phyloP scores from a whole-genome alignment of 1,140 invertebrate species.

The Parasteatoda tepidariorum region DNA sequence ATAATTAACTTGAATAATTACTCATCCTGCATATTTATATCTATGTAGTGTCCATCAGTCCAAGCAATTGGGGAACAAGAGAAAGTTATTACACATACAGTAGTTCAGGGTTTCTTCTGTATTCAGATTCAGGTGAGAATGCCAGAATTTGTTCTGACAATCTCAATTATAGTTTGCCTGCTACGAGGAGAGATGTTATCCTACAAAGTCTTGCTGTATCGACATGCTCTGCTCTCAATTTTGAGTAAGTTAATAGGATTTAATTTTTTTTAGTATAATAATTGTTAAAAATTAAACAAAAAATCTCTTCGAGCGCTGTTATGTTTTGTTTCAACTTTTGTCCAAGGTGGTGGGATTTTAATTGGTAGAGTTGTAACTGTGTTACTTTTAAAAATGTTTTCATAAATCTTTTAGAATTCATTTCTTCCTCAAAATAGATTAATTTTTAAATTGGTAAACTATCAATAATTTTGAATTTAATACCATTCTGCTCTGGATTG shows the following conservation, averaged over 20 bases:
- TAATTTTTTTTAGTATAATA: neutral
- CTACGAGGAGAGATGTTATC: constrained; percentile 40
- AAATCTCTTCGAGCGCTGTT: neutral
- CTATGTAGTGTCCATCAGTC: constrained; percentile 51
- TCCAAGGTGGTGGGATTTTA: too few relatives aligned
- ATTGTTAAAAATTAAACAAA: neutral
- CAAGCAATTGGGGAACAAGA: constrained; percentile 37
- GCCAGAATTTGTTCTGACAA: constrained; percentile 49
- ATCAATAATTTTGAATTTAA: too few relatives aligned
- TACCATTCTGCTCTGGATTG: too few relatives aligned
- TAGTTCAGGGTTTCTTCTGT: constrained; percentile 41
- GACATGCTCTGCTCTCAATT: constrained; percentile 44
- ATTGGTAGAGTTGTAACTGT: too few relatives aligned
- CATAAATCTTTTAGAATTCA: too few relatives aligned
- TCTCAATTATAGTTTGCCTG: constrained; percentile 45
- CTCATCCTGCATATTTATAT: neutral
- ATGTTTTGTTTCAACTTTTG: too few relatives aligned
- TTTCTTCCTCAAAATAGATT: too few relatives aligned
- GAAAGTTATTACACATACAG: constrained; percentile 50
- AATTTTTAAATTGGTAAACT: too few relatives aligned
- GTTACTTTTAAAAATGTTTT: too few relatives aligned
- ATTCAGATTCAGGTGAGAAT: constrained; percentile 41
- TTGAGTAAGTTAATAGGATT: constrained; percentile 21
- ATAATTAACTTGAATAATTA: too few relatives aligned
- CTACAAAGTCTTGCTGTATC: constrained; percentile 49